Conservation (phyloP, 1,140 invertebrate species). For the Scaptomyza hsui region DNA sequence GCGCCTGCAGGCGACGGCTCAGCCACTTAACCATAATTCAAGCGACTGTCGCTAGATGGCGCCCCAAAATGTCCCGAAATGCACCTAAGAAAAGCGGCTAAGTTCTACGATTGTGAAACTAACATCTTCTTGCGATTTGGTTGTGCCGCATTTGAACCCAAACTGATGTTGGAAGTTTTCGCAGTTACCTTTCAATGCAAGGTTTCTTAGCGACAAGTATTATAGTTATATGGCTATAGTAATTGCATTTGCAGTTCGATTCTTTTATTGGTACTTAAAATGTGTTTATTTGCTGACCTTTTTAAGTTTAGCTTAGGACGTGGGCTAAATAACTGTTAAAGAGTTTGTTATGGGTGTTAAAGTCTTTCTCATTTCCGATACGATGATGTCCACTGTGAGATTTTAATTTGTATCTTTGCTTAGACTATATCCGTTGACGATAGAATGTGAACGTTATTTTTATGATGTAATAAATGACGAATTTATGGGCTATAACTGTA, state of each 20-base stretch:
- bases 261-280: constrained; percentile 17
- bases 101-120: constrained; percentile 21
- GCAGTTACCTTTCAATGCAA: constrained; percentile 2
- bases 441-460: background rate
- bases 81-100: constrained; percentile 23
- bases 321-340: background rate
- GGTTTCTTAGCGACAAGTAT: background rate
- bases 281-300: background rate
- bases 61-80: constrained; percentile 29
- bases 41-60: constrained; percentile 44
- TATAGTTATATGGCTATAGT: constrained; percentile 7
- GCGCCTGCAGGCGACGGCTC: constrained; percentile 39
- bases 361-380: background rate
- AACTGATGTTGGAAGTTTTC: background rate
- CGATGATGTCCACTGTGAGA: background rate
- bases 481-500: background rate
- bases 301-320: background rate
- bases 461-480: background rate
- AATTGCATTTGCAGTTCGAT: constrained; percentile 14
- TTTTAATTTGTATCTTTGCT: background rate
- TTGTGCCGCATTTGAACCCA: background rate
- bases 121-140: background rate
- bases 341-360: too few species aligned
- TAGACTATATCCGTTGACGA: background rate
- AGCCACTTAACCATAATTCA: constrained; percentile 71